phyloP scores from a whole-genome alignment of 2,113 vertebrate genomes.

The Rallus limicola region DNA sequence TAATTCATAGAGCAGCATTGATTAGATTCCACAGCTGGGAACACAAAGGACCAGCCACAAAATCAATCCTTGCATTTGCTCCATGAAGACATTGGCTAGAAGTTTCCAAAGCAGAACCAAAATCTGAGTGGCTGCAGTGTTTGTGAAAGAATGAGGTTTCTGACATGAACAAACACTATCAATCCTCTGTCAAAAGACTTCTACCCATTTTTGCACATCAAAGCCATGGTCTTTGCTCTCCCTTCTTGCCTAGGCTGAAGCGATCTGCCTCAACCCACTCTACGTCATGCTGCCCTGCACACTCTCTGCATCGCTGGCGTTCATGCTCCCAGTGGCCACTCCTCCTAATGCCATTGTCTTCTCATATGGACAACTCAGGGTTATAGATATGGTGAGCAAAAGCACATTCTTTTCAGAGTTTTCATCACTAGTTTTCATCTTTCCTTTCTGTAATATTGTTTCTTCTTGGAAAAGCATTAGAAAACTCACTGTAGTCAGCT shows the following conservation, averaged over 20 bases:
- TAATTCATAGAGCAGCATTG: background rate
- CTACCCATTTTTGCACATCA: background rate
- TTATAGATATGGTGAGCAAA: slow-evolving; percentile 88
- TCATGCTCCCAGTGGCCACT: slow-evolving; percentile 96
- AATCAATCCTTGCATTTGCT: background rate
- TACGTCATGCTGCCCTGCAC: slow-evolving; percentile 94
- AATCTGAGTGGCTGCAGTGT: background rate
- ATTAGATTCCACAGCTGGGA: background rate
- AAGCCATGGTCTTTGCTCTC: background rate
- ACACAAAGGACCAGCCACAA: background rate
- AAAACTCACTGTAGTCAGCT: background rate
- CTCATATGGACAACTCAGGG: slow-evolving; percentile 88
- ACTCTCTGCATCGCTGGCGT: slow-evolving; percentile 85
- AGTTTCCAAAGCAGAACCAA: background rate
- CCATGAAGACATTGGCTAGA: background rate
- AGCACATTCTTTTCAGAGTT: background rate
- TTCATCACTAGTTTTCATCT: background rate
- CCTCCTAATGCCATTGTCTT: slow-evolving; percentile 93
- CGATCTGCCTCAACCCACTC: slow-evolving; percentile 87
- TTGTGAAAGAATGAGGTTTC: background rate
- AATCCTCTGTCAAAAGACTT: background rate
- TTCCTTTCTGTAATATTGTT: background rate
- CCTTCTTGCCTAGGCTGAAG: slow-evolving; percentile 74
- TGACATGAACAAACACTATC: background rate
- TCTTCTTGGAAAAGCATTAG: background rate